These are phyloP conservation scores for Glyphotaelius pellucidus DNA, from an alignment of 2,888 invertebrate species.

Conservation along the genomic window DNA sequence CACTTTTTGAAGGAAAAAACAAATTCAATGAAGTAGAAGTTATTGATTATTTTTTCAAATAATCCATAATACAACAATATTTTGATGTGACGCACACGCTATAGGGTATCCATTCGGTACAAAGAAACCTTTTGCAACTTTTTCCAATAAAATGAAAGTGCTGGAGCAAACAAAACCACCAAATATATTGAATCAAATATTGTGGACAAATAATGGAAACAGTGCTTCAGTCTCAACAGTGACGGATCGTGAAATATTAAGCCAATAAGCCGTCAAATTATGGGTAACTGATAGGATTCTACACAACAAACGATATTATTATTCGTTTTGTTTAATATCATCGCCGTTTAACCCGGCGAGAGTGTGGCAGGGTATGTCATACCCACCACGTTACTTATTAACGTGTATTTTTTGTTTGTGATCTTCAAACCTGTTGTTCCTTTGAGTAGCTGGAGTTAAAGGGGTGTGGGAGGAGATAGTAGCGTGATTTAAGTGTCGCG, in stretches of 20 bases:
- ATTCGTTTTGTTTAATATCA: neutral
- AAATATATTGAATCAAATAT: neutral
- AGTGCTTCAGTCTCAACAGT: neutral
- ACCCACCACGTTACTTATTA: too few species aligned
- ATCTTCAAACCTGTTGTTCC: too few species aligned
- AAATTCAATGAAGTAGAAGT: neutral
- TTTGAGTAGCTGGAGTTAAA: too few species aligned
- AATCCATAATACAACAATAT: too few species aligned
- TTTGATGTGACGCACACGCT: neutral
- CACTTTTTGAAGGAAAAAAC: neutral
- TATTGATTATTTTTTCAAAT: neutral
- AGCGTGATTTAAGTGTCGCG: too few species aligned
- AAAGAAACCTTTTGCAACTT: neutral
- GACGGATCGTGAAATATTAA: neutral
- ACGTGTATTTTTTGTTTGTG: too few species aligned
- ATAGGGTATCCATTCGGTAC: neutral
- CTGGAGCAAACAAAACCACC: neutral
- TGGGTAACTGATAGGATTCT: neutral
- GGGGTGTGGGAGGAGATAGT: too few species aligned
- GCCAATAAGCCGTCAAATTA: neutral
- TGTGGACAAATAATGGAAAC: neutral
- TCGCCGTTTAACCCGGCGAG: too few species aligned
- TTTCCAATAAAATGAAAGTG: neutral
- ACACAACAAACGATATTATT: neutral
- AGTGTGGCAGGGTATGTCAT: too few species aligned